Evolutionary conservation across 2,888 invertebrate genomes (phyloP).

Genomic region (Lymantria dispar): DNA sequence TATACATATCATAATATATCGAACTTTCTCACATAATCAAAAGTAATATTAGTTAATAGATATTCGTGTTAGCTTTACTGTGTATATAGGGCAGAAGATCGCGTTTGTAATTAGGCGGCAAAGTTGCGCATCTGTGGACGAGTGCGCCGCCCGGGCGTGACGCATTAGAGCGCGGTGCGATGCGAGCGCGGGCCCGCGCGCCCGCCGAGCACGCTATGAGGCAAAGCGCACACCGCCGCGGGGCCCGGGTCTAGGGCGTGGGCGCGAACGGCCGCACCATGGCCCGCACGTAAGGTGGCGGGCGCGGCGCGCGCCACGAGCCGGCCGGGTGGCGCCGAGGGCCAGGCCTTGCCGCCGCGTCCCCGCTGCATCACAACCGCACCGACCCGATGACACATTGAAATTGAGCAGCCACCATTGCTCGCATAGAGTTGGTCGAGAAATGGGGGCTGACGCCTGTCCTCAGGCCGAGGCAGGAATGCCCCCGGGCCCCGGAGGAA

Average conservation of each 20-base stretch:
- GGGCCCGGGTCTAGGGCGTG: slow-evolving; percentile 39
- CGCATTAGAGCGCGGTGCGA: slow-evolving; percentile 45
- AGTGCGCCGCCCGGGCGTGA: slow-evolving; percentile 48
- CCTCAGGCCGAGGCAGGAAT: slow-evolving; percentile 97
- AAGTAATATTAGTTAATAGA: slow-evolving; percentile 29
- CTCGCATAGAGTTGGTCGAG: slow-evolving; percentile 98
- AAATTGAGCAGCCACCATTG: slow-evolving; percentile 93
- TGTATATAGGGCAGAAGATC: slow-evolving; percentile 13
- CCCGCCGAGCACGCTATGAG: slow-evolving; percentile 37
- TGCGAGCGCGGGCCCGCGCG: slow-evolving; percentile 25
- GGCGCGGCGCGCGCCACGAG: slow-evolving; percentile 46
- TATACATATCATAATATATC: slow-evolving; percentile 51
- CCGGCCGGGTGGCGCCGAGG: slow-evolving; percentile 74
- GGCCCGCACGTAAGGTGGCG: slow-evolving; percentile 42
- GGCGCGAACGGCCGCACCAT: slow-evolving; percentile 38
- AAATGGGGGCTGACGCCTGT: slow-evolving; percentile 99
- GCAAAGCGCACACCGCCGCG: slow-evolving; percentile 12
- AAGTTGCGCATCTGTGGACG: slow-evolving; percentile 39
- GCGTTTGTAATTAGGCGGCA: slow-evolving; percentile 30
- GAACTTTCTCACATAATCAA: slow-evolving; percentile 39
- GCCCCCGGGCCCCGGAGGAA: slow-evolving; percentile 90
- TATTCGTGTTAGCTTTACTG: slow-evolving; percentile 9
- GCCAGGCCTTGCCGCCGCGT: slow-evolving; percentile 65
- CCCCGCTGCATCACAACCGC: slow-evolving; percentile 58
- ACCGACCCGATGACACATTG: slow-evolving; percentile 77